phyloP scores from a whole-genome alignment of 2,797 vertebrate genomes.

The Melanogrammus aeglefinus region DNA sequence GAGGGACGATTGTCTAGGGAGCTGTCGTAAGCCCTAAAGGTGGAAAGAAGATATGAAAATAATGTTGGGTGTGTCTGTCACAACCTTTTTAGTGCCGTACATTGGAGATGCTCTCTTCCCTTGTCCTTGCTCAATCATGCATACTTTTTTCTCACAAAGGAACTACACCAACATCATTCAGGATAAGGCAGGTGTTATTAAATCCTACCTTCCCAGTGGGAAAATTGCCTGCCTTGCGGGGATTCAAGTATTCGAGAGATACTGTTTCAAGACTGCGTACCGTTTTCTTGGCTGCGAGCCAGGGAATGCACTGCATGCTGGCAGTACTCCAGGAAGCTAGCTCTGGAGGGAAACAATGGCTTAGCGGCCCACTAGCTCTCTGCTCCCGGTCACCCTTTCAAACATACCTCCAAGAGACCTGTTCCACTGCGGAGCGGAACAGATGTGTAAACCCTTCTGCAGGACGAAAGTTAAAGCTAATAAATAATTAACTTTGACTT shows the following conservation, averaged over 20 bases:
- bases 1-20: background rate
- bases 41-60: background rate
- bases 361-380: slow-evolving; percentile 10
- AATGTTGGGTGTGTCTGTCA: background rate
- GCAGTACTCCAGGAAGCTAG: slow-evolving; percentile 28
- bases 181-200: background rate
- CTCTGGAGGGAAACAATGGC: slow-evolving; percentile 32
- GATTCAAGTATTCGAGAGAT: background rate
- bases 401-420: background rate
- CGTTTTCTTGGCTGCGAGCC: slow-evolving; percentile 29
- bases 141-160: background rate
- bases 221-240: background rate
- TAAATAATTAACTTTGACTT: background rate
- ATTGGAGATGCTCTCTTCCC: background rate
- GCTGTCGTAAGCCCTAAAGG: background rate
- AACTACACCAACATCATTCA: background rate
- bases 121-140: background rate
- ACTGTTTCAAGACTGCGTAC: background rate
- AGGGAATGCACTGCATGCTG: slow-evolving; percentile 37
- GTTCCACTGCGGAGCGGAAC: background rate
- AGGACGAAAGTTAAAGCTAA: background rate
- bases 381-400: background rate
- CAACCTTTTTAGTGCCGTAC: no score
- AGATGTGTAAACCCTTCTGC: background rate
- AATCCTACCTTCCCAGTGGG: background rate